Evolutionary conservation across 2,113 vertebrate species (phyloP).

Genomic region (Chiloscyllium plagiosum): DNA sequence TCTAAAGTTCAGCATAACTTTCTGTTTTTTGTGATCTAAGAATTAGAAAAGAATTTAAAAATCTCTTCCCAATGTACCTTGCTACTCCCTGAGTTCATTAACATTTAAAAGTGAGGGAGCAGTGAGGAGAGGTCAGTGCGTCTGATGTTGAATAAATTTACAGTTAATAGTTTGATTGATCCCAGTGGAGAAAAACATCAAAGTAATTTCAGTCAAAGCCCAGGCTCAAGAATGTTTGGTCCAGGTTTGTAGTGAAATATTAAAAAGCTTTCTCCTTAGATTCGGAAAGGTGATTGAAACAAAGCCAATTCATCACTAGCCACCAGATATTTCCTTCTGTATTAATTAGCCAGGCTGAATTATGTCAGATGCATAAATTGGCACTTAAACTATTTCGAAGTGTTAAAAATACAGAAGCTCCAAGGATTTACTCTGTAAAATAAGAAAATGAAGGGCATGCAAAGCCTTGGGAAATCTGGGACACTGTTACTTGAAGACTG

Average conservation of each 20-base stretch:
- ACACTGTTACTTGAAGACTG: background rate
- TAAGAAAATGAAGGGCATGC: background rate
- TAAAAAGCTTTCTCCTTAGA: background rate
- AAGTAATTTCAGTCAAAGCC: conserved; percentile 5
- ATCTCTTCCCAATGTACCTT: background rate
- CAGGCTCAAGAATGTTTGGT: background rate
- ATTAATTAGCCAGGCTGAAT: background rate
- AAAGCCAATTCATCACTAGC: too few relatives aligned
- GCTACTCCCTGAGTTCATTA: background rate
- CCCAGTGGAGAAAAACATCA: background rate
- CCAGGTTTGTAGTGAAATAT: background rate
- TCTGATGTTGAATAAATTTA: background rate
- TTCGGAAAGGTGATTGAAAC: background rate
- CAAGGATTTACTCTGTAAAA: background rate
- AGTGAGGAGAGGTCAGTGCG: background rate
- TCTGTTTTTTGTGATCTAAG: background rate
- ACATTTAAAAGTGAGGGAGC: background rate
- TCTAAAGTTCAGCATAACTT: background rate
- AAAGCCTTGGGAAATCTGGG: background rate
- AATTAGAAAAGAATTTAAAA: background rate
- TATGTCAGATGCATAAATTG: background rate
- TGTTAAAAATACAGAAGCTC: background rate
- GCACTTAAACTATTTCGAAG: background rate
- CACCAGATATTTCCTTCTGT: background rate
- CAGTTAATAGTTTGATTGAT: conserved; percentile 1